phyloP scores from a whole-genome alignment of 2,888 invertebrate genomes.

The Polydrusus tereticollis region DNA sequence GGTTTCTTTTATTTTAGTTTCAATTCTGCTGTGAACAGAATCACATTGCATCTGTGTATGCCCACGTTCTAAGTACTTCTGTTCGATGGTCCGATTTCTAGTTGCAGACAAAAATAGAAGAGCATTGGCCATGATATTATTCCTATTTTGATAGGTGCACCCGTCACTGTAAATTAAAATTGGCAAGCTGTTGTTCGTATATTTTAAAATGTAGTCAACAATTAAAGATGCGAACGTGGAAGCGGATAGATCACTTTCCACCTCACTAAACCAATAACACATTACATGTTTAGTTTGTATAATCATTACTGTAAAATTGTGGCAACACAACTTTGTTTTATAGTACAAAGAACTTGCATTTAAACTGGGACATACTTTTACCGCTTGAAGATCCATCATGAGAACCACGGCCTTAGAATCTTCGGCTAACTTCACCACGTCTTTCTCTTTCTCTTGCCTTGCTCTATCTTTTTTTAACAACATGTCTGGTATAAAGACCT shows the following conservation, averaged over 20 bases:
- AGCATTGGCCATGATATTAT: neutral
- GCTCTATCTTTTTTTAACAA: neutral
- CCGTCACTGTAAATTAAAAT: neutral
- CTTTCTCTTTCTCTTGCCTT: neutral
- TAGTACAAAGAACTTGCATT: neutral
- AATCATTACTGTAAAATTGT: neutral
- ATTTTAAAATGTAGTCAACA: neutral
- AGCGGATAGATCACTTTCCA: neutral
- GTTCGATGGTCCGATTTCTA: neutral
- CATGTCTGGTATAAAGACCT: neutral
- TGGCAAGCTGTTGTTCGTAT: neutral
- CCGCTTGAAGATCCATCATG: neutral
- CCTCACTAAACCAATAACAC: neutral
- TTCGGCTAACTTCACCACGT: neutral
- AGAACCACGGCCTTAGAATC: neutral
- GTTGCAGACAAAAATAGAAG: neutral
- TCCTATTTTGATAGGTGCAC: neutral
- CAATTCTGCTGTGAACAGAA: neutral
- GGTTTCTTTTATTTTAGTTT: conserved; percentile 9
- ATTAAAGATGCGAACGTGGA: neutral
- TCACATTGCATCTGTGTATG: conserved; percentile 1
- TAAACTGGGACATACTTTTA: neutral
- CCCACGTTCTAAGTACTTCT: neutral
- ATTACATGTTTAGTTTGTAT: neutral
- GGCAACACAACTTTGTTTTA: neutral